Conservation (phyloP, 2,797 vertebrate genomes). For the Pantherophis vulpinus region DNA sequence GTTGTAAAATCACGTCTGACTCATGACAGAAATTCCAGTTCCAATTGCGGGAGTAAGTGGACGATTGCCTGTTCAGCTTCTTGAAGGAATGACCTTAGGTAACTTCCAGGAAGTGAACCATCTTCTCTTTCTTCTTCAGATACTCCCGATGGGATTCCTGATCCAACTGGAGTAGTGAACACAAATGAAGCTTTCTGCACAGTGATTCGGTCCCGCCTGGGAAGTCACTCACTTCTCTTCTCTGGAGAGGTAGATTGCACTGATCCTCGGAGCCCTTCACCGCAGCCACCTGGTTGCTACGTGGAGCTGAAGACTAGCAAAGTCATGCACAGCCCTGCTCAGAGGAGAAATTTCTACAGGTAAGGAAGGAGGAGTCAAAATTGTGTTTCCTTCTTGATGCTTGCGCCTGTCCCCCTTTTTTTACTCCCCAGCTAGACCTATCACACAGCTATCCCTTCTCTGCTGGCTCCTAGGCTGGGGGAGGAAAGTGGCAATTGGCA, state of each 20-base stretch:
- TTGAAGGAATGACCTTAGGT: neutral
- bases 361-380: slow-evolving; percentile 35
- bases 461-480: neutral
- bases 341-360: slow-evolving; percentile 88
- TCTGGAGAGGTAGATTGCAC: slow-evolving; percentile 90
- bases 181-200: slow-evolving; percentile 91
- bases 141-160: slow-evolving; percentile 67
- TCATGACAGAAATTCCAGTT: neutral
- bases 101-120: neutral
- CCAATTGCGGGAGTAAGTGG: neutral
- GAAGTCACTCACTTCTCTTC: slow-evolving; percentile 83
- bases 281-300: slow-evolving; percentile 80
- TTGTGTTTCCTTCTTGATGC: neutral
- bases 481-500: neutral
- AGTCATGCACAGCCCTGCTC: slow-evolving; percentile 85
- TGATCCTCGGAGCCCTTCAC: slow-evolving; percentile 70
- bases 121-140: slow-evolving; percentile 36
- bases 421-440: neutral
- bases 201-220: slow-evolving; percentile 84
- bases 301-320: slow-evolving; percentile 89
- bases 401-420: neutral
- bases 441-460: neutral
- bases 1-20: neutral
- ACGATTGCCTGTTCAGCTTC: neutral
- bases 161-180: slow-evolving; percentile 83